Evolutionary conservation across 2,888 invertebrate species (phyloP).

Genomic region (Lasioglossum villosulum): DNA sequence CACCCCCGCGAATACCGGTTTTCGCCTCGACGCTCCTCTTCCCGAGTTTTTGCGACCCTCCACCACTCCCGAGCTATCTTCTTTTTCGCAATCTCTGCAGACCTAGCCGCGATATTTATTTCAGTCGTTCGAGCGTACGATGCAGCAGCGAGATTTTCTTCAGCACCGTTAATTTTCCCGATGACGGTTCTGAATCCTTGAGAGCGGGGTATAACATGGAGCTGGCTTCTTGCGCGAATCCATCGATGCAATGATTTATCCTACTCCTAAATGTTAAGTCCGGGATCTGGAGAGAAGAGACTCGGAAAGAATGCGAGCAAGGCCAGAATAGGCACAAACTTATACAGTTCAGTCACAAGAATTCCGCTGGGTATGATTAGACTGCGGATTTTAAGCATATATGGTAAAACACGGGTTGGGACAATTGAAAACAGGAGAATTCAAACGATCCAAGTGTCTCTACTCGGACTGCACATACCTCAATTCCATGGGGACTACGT

Average conservation of each 20-base stretch:
- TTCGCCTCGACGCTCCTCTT: slow-evolving; percentile 23
- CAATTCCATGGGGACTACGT: too few relatives aligned
- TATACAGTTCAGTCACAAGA: too few relatives aligned
- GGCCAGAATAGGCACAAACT: too few relatives aligned
- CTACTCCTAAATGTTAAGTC: not conserved
- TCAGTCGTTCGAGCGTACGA: slow-evolving; percentile 37
- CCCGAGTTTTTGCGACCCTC: slow-evolving; percentile 5
- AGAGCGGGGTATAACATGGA: not conserved
- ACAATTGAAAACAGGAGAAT: too few relatives aligned
- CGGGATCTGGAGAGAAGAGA: too few relatives aligned
- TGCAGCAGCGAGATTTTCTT: slow-evolving; percentile 5
- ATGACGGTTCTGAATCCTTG: not conserved
- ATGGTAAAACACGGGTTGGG: too few relatives aligned
- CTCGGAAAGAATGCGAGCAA: too few relatives aligned
- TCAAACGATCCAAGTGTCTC: too few relatives aligned
- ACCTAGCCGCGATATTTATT: slow-evolving; percentile 34
- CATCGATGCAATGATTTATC: not conserved
- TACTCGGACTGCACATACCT: too few relatives aligned
- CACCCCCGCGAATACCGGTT: slow-evolving; percentile 33
- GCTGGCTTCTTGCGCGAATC: not conserved
- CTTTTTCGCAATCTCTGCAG: not conserved
- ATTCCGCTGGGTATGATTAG: too few relatives aligned
- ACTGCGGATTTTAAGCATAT: too few relatives aligned
- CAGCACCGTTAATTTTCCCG: slow-evolving; percentile 32
- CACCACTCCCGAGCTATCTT: not conserved